Base-by-base conservation (phyloP, 2,113 vertebrate genomes). In the Acanthisitta chloris region DNA sequence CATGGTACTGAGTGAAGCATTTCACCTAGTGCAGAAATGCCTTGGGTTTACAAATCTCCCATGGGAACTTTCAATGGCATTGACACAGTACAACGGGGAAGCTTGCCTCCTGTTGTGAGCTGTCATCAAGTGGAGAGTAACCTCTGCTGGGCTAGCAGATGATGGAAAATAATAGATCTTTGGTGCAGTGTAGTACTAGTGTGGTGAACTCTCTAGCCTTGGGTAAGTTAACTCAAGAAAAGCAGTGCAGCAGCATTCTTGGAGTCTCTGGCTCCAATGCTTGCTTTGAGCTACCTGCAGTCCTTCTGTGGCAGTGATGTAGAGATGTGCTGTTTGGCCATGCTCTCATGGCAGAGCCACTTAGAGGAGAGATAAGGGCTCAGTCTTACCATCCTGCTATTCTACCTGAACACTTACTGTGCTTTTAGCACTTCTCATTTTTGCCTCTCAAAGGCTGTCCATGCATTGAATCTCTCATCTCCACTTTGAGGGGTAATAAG, bases 21-120 rank as follows among this genome's bases (percentile, higher is more conserved):
- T 29, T 86, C 3, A 1, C 8, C 43, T 0, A 1, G 14, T 55
- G 23, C 20, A 43, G 69, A 81, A 59, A 31, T 13, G 6, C 29
- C 13, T 62, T 71, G 43, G 23, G 12, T n/a, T 62, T 69, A 9
- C 51, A 25, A 67, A 67, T 36, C 43, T 38, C 18, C 12, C 10
- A 10, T 34, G 28, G 12, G 38, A 74, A 42, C 18, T 71, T 92
- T 45, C 42, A 74, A 14, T 45, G 36, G 8, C 10, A 8, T 51
- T 59, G 43, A 3, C 34, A 24, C 0, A 0, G 48, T 49, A 40
- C 2, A 4, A 17, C 4, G 20, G 6, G 19, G 24, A n/a, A 45
- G 17, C 14, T 36, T 86, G 13, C 13, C 38, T 91, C 38, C 25
- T 57, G 3, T 19, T 70, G 46, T 4, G 6, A 36, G 5, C 8